Evolutionary conservation across 2,113 vertebrate species (phyloP).

Genomic region (Spermophilus dauricus): DNA sequence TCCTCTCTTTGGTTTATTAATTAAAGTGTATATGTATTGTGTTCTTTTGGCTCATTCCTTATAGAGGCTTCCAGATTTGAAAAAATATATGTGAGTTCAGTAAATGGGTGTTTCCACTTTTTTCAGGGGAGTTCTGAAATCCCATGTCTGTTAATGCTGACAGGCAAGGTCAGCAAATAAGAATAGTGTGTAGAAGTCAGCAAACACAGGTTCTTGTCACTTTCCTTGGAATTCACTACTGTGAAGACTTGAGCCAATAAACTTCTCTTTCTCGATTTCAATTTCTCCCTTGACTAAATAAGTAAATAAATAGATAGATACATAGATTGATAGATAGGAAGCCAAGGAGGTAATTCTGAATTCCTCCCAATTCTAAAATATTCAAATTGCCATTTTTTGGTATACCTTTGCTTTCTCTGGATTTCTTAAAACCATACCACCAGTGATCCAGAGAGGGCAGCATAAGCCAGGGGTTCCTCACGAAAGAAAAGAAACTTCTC

Average conservation of each 20-base stretch:
- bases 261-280: neutral
- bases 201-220: neutral
- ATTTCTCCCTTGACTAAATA: neutral
- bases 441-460: constrained; percentile 56
- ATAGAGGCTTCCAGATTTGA: neutral
- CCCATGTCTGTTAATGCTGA: neutral
- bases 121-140: neutral
- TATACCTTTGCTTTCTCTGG: neutral
- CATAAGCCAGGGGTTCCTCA: neutral
- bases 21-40: neutral
- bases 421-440: neutral
- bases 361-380: neutral
- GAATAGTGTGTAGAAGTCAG: neutral
- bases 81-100: neutral
- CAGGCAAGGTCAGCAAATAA: neutral
- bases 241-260: neutral
- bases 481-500: neutral
- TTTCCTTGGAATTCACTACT: neutral
- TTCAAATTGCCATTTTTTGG: neutral
- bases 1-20: neutral
- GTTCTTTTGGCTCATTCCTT: neutral
- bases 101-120: neutral
- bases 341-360: neutral
- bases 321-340: neutral
- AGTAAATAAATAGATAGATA: neutral